Evolutionary conservation across 2,888 invertebrate genomes (phyloP), one percentile per base, ranked within the genome.

Genomic region (Nebria salina): DNA sequence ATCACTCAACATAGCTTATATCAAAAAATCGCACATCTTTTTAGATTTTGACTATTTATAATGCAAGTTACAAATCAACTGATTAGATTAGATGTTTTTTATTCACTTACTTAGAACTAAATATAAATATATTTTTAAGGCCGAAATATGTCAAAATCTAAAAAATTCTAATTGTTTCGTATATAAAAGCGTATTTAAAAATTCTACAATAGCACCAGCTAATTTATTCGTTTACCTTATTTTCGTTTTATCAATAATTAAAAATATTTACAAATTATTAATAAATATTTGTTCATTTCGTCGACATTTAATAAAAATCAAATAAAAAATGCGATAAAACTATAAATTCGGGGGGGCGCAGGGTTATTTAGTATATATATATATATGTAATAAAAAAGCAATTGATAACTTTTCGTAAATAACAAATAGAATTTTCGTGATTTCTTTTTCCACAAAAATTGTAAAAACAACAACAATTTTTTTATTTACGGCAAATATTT

Each of bases 381-480:
- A 20, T 20, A 20, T 20, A 7, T 54, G 54, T 13, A 54, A 54
- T 54, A 54, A 54, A 54, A 43, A 54, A 54, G 54, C 8, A 54
- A 54, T 13, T 54, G 4, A 13, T 54, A 54, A 54, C 54, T 54
- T 70, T 15, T 70, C 75, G 75, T 80, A 80, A 70, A 80, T 80
- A 80, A 80, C 80, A 80, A 80, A 80, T 80, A 80, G 70, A 80
- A 80, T 80, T 80, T 80, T 54, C 54, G 54, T 54, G 75, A 80
- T 75, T 75, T 75, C 20, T 80, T 80, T 70, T 70, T 68, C 65
- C 74, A 73, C 73, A 72, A 80, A 80, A 80, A 80, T 70, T 80
- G 80, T 80, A 80, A 75, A 80, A 80, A 79, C 79, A 79, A 80
- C 75, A 80, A 80, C 80, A 80, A 75, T 75, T 80, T 75, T 43